Conservation (phyloP, 2,113 vertebrate species). For the Sylvia atricapilla region DNA sequence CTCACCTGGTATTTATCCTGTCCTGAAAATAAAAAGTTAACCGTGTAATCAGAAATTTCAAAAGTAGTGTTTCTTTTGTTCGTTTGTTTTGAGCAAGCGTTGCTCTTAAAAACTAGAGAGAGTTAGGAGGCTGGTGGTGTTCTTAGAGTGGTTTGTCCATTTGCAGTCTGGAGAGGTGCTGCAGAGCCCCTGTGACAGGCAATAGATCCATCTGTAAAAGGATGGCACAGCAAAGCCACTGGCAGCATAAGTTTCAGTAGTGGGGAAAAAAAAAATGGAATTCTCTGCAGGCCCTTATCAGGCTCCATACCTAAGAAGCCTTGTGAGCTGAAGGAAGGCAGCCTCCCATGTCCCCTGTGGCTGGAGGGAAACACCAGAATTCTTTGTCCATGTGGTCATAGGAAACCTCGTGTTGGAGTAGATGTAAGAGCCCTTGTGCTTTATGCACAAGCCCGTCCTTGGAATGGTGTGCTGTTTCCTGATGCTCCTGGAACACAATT, state of each 20-base stretch:
- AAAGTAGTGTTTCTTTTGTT: neutral
- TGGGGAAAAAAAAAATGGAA: neutral
- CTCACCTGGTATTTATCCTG: neutral
- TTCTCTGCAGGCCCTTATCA: neutral
- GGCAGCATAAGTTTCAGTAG: neutral
- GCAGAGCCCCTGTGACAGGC: neutral
- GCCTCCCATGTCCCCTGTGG: neutral
- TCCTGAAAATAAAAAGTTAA: neutral
- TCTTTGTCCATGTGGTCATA: neutral
- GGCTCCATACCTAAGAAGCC: neutral
- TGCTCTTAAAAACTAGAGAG: neutral
- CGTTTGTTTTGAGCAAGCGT: neutral
- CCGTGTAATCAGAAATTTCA: neutral
- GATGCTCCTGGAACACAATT: neutral
- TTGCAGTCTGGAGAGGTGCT: neutral
- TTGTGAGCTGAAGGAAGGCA: neutral
- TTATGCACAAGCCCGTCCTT: neutral
- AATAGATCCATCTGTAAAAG: neutral
- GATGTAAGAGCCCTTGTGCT: neutral
- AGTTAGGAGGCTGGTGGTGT: neutral
- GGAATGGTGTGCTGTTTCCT: neutral
- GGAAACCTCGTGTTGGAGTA: neutral
- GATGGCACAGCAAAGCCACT: neutral
- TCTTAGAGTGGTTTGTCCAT: neutral
- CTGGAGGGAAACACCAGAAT: neutral